Evolutionary conservation across 2,888 invertebrate genomes (phyloP), one percentile per base, ranked within the genome.

Genomic region (Epinotia ramella): DNA sequence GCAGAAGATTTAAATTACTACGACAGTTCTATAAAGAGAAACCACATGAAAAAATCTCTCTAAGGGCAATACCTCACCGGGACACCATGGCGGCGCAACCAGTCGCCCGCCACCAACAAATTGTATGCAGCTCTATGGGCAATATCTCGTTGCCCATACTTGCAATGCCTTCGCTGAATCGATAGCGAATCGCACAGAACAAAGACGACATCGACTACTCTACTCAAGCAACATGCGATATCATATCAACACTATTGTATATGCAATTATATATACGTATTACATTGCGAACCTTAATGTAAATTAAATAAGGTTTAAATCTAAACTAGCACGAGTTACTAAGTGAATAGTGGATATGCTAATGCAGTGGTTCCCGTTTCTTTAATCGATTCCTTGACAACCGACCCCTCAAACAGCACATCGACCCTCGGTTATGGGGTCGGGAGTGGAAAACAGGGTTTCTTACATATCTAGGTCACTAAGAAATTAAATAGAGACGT

Each of bases 351-450:
- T 65, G 75, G 75, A 78, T 81, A 83, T 83, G 80, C 73, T 83
- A 84, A 84, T 82, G 76, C 79, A 82, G 60, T 75, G 76, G 76
- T 77, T 69, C 78, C 79, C 78, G 80, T 78, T 80, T 76, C 77
- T 78, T 80, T 73, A 73, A 69, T 77, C 77, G 79, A 78, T 70
- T 73, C 78, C 66, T 62, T 77, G 75, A 76, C 77, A 80, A 77
- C 78, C 77, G 78, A 78, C 78, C 75, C 79, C 78, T 78, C 80
- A 44, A 70, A 66, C 67, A 67, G 64, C 67, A 60, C 33, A 65
- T 28, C 64, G 57, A 49, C 63, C 73, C 63, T 69, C 40, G 5
- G 57, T 73, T 74, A 64, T 46, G 57, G 46, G 69, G 49, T 44
- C 9, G 53, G 44, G 24, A 49, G 53, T 33, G 66, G 33, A 46